Conservation (phyloP, 2,113 vertebrate species). For the Sinocyclocheilus maitianheensis region DNA sequence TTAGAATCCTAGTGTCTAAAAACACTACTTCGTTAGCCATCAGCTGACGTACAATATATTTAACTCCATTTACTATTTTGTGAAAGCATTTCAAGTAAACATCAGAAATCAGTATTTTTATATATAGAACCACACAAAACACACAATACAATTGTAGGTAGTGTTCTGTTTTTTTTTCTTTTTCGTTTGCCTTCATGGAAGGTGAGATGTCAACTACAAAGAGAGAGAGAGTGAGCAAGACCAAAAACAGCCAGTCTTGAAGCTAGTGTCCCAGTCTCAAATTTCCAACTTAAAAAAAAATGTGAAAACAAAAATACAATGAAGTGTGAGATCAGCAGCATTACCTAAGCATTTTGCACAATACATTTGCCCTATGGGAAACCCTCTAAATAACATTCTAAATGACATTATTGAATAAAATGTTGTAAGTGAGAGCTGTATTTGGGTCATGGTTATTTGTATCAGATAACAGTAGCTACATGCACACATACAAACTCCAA, state of each 20-base stretch:
- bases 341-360: neutral
- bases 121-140: conserved; percentile 52
- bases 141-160: conserved; percentile 67
- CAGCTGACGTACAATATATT: neutral
- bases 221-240: conserved; percentile 41
- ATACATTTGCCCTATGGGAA: neutral
- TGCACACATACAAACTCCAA: conserved; percentile 29
- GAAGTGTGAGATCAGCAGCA: neutral
- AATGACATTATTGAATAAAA: neutral
- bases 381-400: neutral
- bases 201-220: conserved; percentile 70
- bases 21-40: conserved; percentile 9
- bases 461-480: neutral
- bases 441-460: conserved; percentile 12
- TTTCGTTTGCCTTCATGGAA: conserved; percentile 76
- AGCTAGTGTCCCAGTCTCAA: neutral
- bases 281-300: neutral
- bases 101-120: conserved; percentile 2
- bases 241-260: neutral
- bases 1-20: conserved; percentile 45
- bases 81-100: conserved; percentile 68
- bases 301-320: neutral
- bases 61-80: neutral
- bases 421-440: neutral
- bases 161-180: conserved; percentile 66